A percentile compares a stretch with the other conserved stretches of the same genome.
Conservation (phyloP, 37 sponge, comb jelly and placozoan genomes). For the Mnemiopsis leidyi region DNA sequence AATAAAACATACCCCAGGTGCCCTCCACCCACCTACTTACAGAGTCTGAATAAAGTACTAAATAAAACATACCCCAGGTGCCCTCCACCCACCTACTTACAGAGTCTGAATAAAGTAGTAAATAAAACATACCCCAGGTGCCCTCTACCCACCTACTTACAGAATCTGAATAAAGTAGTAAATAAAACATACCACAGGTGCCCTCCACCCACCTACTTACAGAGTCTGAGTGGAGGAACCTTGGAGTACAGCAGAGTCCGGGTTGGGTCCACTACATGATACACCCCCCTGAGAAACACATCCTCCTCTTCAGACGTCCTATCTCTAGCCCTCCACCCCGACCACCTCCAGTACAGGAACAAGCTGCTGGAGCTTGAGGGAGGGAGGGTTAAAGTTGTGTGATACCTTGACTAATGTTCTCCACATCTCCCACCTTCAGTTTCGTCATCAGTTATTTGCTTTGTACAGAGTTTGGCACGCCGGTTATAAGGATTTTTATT, state of each 20-base stretch:
- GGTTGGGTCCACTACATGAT: slow-evolving; percentile 67
- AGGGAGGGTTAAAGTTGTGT: not conserved
- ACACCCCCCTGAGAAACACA: slow-evolving; percentile 59
- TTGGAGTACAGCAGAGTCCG: slow-evolving; percentile 64
- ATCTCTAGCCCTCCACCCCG: not conserved
- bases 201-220: slow-evolving; percentile 46
- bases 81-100: slow-evolving; percentile 18
- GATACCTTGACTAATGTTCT: too few species aligned
- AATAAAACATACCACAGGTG: not conserved
- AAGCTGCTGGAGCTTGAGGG: not conserved
- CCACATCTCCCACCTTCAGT: too few species aligned
- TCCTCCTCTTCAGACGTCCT: slow-evolving; percentile 48
- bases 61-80: not conserved
- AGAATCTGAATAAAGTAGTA: too few species aligned
- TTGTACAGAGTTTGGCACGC: too few species aligned
- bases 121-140: not conserved
- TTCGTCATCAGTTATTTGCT: too few species aligned
- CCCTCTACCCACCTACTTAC: slow-evolving; percentile 38
- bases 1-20: not conserved
- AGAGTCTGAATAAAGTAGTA: too few species aligned
- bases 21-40: slow-evolving; percentile 18
- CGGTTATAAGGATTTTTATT: too few species aligned
- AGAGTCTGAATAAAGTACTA: too few species aligned
- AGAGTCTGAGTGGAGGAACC: slow-evolving; percentile 65
- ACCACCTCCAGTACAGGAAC: not conserved